Base-by-base conservation (phyloP, 2,888 invertebrate species). In the Temnothorax rugatulus region DNA sequence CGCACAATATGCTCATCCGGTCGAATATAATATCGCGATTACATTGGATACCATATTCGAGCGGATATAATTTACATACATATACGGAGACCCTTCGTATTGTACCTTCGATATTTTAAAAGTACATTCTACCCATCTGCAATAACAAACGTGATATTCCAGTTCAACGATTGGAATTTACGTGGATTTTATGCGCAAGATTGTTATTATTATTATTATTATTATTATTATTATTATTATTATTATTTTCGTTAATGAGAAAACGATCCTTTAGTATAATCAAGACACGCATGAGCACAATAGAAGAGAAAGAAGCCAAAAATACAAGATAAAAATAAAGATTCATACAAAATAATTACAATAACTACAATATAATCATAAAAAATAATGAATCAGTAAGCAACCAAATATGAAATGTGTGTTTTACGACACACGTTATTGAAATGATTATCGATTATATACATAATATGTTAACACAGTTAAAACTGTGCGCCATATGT, bases 1-100 rank as follows among this genome's bases (percentile, higher is more conserved):
- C 34, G 7, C 34, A 59, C 61, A 61, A 71, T 73, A 63, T 47
- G 64, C 44, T 44, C 82, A 44, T 74, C 64, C 82, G 74, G 29
- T n/a, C 77, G 69, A 69, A 69, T 68, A 69, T 83, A 79, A 83
- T 69, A 52, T 77, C 83, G 41, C 83, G 63, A 63, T 79, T 61
- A 68, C 61, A 34, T 21, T 47, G 71, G 79, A 47, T 50, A 47
- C 47, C 11, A 38, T 18, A 44, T 77, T 77, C 52, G 38, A 71
- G 38, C 79, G 59, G 25, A 71, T 50, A 59, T 81, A 71, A 71
- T 81, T 81, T 81, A 59, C 71, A 47, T 81, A 59, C 71, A 47
- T 38, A 47, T 44, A 47, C 79, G 47, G 34, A 69, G 38, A 21
- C 34, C 21, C 47, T 38, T n/a, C 52, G 25, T 34, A 47, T 18